These are phyloP conservation scores for Melieria crassipennis DNA, from an alignment of 2,888 invertebrate genomes.

Conservation along the genomic window DNA sequence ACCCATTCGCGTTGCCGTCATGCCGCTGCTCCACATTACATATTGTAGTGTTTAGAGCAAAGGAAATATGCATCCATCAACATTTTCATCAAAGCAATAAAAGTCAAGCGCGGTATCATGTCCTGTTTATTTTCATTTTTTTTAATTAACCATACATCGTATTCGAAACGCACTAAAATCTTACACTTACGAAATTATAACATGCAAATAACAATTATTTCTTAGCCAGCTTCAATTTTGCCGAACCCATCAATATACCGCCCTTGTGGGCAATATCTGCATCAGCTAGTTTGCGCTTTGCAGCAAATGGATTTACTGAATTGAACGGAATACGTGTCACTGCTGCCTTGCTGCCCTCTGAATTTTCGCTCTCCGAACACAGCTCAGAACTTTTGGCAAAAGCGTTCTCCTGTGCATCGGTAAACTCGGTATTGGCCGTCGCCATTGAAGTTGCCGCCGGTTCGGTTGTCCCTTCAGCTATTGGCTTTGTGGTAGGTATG, in stretches of 20 bases:
- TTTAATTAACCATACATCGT: too few relatives aligned
- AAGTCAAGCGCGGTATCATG: too few relatives aligned
- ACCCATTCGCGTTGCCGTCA: too few relatives aligned
- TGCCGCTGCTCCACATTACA: too few relatives aligned
- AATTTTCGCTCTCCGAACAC: slow-evolving; percentile 1
- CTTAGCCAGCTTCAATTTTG: slow-evolving; percentile 54
- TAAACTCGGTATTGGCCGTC: slow-evolving; percentile 13
- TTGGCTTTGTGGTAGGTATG: slow-evolving; percentile 42
- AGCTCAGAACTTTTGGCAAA: not conserved
- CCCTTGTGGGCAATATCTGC: slow-evolving; percentile 43
- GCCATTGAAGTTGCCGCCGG: slow-evolving; percentile 29
- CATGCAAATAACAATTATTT: slow-evolving; percentile 40
- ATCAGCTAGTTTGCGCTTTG: slow-evolving; percentile 66
- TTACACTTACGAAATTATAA: too few relatives aligned
- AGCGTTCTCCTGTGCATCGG: slow-evolving; percentile 26
- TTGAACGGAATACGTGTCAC: slow-evolving; percentile 55
- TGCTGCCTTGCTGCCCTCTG: slow-evolving; percentile 36
- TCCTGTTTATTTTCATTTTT: too few relatives aligned
- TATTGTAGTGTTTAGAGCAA: too few relatives aligned
- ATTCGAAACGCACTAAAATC: too few relatives aligned
- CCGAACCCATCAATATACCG: slow-evolving; percentile 55
- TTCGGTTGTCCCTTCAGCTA: slow-evolving; percentile 18
- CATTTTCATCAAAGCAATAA: too few relatives aligned
- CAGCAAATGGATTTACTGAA: slow-evolving; percentile 56
- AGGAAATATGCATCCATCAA: too few relatives aligned